phyloP scores from a whole-genome alignment of 1,140 invertebrate species.

The Mizuhopecten yessoensis region DNA sequence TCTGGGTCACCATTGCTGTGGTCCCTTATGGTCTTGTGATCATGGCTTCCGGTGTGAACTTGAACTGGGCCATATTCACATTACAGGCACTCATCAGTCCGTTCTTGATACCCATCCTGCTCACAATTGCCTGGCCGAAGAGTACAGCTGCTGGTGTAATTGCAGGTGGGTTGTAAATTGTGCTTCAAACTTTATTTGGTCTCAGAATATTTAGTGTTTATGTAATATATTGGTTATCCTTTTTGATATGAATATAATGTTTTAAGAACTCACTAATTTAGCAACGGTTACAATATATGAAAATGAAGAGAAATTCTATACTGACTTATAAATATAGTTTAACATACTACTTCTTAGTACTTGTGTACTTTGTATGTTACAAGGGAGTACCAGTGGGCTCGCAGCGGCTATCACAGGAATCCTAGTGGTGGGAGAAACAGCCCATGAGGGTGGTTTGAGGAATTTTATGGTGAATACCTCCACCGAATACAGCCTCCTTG shows the following conservation, averaged over 20 bases:
- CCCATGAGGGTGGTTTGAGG: conserved; percentile 69
- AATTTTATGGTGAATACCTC: conserved; percentile 74
- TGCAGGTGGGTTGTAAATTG: conserved; percentile 63
- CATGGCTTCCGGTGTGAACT: conserved; percentile 64
- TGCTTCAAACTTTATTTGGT: no score
- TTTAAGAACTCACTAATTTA: no score
- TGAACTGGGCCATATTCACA: conserved; percentile 72
- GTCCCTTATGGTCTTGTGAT: conserved; percentile 71
- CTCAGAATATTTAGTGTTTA: no score
- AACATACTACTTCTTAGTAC: no score
- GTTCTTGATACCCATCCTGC: conserved; percentile 65
- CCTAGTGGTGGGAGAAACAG: conserved; percentile 66
- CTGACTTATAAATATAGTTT: no score
- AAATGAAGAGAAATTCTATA: no score
- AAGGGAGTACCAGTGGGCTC: conserved; percentile 71
- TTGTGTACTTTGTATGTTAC: conserved; percentile 52
- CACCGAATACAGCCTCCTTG: conserved; percentile 72
- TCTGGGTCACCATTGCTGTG: conserved; percentile 72
- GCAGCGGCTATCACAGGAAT: conserved; percentile 67
- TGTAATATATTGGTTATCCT: no score
- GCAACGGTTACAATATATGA: no score
- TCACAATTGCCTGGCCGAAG: conserved; percentile 71
- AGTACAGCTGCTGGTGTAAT: conserved; percentile 64
- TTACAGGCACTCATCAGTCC: conserved; percentile 66
- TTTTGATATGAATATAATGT: no score